phyloP scores from a whole-genome alignment of 2,888 invertebrate species.

The Tetheella fluctuosa region DNA sequence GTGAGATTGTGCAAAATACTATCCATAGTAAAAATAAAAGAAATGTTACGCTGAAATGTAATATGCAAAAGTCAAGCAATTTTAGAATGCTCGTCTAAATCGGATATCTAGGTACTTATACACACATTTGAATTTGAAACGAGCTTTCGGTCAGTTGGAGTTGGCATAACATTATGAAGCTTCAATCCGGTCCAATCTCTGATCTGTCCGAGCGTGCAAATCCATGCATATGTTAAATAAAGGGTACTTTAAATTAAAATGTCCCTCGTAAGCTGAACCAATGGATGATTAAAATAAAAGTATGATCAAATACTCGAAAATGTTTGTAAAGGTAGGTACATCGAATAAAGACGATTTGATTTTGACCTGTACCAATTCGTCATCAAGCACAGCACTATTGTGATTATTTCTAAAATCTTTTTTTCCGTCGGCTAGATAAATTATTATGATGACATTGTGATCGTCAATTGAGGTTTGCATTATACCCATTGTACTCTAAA shows the following conservation, averaged over 20 bases:
- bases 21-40: too few relatives aligned
- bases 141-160: slow-evolving; percentile 12
- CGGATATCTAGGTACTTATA: slow-evolving; percentile 8
- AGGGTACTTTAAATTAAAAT: background rate
- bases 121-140: slow-evolving; percentile 12
- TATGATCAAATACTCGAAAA: background rate
- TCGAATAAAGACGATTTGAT: background rate
- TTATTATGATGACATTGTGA: too few relatives aligned
- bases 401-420: too few relatives aligned
- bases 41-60: too few relatives aligned
- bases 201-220: slow-evolving; percentile 1
- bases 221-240: background rate
- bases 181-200: slow-evolving; percentile 10
- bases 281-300: background rate
- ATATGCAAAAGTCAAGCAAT: background rate
- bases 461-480: too few relatives aligned
- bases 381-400: background rate
- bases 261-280: background rate
- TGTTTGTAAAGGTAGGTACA: background rate
- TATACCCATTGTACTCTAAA: too few relatives aligned
- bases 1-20: too few relatives aligned
- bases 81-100: background rate
- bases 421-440: too few relatives aligned
- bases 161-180: slow-evolving; percentile 14
- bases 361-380: background rate